These are phyloP conservation scores for Eulithis prunata DNA, from an alignment of 2,888 invertebrate species.

Conservation along the genomic window DNA sequence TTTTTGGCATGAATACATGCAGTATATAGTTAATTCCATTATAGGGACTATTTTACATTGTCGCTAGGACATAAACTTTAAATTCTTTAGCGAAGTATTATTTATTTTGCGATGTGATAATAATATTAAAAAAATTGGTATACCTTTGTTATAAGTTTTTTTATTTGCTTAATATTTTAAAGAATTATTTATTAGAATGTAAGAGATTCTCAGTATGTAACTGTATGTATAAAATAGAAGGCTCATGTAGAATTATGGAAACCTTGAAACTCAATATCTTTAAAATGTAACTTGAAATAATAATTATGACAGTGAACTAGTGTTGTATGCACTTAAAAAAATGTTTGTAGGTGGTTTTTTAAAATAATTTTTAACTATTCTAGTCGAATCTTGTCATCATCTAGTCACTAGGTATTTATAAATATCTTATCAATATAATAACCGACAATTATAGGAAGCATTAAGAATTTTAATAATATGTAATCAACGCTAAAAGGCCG, in stretches of 20 bases:
- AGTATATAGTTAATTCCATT: not conserved
- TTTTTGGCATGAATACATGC: not conserved
- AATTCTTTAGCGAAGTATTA: slow-evolving; percentile 2
- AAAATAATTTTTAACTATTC: no score
- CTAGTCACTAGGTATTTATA: not conserved
- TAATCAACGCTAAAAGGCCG: no score
- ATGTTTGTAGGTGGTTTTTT: not conserved
- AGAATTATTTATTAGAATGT: no score
- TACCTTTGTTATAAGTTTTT: no score
- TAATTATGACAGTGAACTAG: not conserved
- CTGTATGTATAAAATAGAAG: no score
- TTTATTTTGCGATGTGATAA: slow-evolving; percentile 5
- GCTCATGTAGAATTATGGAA: no score
- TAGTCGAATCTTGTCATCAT: not conserved
- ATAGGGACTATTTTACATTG: not conserved
- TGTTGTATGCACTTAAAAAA: slow-evolving; percentile 1
- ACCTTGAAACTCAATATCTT: no score
- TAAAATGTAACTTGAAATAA: no score
- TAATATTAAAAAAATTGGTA: not conserved
- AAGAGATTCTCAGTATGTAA: no score
- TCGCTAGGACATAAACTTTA: not conserved
- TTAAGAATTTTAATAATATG: not conserved
- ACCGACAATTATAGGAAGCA: not conserved
- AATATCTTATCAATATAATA: not conserved
- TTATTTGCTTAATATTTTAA: no score